These are phyloP conservation scores for Arbacia lixula DNA, from an alignment of 53 echinoderm and acorn worm species.

Conservation along the genomic window DNA sequence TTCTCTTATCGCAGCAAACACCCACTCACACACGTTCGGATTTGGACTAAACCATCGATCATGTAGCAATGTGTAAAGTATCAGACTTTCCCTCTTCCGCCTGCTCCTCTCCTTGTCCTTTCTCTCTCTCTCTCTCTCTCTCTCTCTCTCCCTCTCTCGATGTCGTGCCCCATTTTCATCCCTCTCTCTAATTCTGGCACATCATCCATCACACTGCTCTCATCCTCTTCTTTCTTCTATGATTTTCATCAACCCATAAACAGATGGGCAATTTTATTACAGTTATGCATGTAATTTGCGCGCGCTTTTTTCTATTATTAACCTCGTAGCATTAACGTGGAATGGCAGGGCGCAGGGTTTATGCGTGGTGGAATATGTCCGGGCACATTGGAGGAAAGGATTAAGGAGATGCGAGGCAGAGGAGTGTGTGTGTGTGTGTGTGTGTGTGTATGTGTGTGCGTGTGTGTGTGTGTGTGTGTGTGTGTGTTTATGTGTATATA, in stretches of 20 bases:
- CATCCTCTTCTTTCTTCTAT: neutral
- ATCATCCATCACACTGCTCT: conserved; percentile 22
- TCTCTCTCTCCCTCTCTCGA: neutral
- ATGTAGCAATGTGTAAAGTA: too few relatives aligned
- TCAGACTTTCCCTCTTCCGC: too few relatives aligned
- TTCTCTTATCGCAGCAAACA: too few relatives aligned
- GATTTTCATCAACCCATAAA: conserved; percentile 22
- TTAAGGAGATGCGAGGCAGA: neutral
- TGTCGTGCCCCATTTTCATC: neutral
- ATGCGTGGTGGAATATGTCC: too few relatives aligned
- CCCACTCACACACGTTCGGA: neutral
- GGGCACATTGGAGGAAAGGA: neutral
- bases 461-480: neutral
- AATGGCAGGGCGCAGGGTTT: too few relatives aligned
- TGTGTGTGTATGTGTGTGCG: neutral
- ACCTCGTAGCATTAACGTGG: neutral
- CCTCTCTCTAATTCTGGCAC: neutral
- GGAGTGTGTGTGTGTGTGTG: neutral
- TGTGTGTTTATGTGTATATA: neutral
- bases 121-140: neutral
- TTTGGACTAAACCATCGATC: too few relatives aligned
- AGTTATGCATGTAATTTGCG: conserved; percentile 27
- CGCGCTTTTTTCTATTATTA: neutral
- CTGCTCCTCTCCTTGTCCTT: too few relatives aligned
- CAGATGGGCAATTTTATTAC: conserved; percentile 49